These are phyloP conservation scores for Drosophila bunnanda DNA, from an alignment of 2,888 invertebrate genomes.

Conservation along the genomic window DNA sequence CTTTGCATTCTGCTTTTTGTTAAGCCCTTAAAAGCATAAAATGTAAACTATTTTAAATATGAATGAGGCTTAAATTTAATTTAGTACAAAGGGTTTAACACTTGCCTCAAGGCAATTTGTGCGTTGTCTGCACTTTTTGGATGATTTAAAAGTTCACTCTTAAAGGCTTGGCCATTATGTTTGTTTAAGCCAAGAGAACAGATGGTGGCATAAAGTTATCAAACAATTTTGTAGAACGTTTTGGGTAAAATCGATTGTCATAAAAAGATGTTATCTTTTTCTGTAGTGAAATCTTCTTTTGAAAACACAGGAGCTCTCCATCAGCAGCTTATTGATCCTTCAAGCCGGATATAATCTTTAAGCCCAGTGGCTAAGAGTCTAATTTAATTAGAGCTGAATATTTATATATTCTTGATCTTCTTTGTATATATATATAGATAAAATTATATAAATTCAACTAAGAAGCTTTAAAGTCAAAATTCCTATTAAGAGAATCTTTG, in stretches of 20 bases:
- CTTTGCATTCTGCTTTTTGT: conserved; percentile 10
- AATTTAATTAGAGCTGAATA: neutral
- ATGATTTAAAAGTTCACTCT: too few relatives aligned
- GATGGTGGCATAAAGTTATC: neutral
- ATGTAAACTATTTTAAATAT: conserved; percentile 39
- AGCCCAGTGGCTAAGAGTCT: neutral
- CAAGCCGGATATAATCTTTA: neutral
- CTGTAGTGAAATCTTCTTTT: neutral
- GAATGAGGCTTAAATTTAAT: conserved; percentile 23
- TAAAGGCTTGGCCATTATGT: neutral
- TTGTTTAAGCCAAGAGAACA: neutral
- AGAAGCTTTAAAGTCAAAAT: neutral
- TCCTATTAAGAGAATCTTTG: neutral
- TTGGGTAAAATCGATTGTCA: too few relatives aligned
- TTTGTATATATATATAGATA: neutral
- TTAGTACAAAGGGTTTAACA: conserved; percentile 3
- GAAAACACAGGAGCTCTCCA: neutral
- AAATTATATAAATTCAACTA: neutral
- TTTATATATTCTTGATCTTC: neutral
- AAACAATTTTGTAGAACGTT: too few relatives aligned
- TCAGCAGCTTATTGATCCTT: neutral
- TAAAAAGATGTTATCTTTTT: too few relatives aligned
- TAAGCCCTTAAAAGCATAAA: conserved; percentile 11
- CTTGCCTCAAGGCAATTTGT: neutral
- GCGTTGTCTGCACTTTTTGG: conserved; percentile 7